Base-by-base conservation (phyloP, 2,113 vertebrate genomes). In the Paedocypris sp. region DNA sequence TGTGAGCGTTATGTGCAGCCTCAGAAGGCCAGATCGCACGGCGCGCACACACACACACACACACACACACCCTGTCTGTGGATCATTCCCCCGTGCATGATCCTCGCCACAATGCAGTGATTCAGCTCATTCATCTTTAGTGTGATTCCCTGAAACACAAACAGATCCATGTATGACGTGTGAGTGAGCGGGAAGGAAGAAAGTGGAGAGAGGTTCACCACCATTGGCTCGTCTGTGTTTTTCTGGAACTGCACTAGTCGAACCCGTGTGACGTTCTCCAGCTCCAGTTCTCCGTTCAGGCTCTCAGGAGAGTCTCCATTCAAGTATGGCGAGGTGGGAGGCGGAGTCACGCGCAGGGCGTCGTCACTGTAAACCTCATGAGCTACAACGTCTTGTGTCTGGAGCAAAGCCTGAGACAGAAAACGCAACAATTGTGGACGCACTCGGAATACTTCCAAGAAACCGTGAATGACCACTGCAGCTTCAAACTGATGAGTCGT, bases 51-150 rank as follows among this genome's bases (percentile, higher is more conserved):
- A 18, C 36, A 6, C 36, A 4, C 35, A 9, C 36, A 39, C 15
- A 2, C n/a, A 6, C 35, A 6, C 35, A 35, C 13, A 22, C 20
- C 94, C 92, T 98, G 94, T 78, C 94, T 90, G 72, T 98, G 94
- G 80, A 98, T 98, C 94, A 98, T 98, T 73, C 94, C 94, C 33
- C 94, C 94, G 0, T 98, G 92, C 94, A 98, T 97, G 75, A 98
- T 98, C 80, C 94, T 87, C 13, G 94, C 94, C 58, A 98, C 94
- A 66, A 97, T 98, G 81, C 94, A 97, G 67, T 96, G 94, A 79
- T 97, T 98, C 50, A 91, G 81, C 45, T 98, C 94, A 67, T 94
- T 98, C 94, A 98, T 97, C 85, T 98, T 98, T 82, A 98, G 86
- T 63, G 94, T 98, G 73, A 98, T 98, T 68, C 94, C 94, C 94